Conservation (phyloP, 30 jellyfish, hydroid and myxozoan genomes). For the Hydra vulgaris region DNA sequence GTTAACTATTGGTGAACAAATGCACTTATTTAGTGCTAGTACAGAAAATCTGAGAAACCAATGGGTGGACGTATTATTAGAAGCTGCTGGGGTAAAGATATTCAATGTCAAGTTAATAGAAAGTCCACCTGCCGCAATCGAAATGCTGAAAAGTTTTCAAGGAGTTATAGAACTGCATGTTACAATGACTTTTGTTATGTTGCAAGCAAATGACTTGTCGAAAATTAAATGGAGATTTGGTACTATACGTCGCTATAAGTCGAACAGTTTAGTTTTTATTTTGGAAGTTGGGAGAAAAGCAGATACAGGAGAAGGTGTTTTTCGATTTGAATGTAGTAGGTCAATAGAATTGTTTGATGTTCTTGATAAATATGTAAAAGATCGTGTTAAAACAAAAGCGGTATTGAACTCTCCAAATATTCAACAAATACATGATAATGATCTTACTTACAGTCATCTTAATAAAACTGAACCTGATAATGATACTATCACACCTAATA, state of each 20-base stretch:
- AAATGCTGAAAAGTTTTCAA: background rate
- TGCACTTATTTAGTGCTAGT: conserved; percentile 12
- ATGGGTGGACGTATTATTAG: conserved; percentile 20
- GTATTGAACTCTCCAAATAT: no score
- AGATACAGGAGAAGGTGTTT: conserved; percentile 86
- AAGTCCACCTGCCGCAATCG: conserved; percentile 3
- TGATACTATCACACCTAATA: no score
- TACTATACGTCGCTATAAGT: conserved; percentile 79
- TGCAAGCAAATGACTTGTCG: background rate
- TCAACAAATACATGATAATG: no score
- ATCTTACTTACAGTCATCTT: no score
- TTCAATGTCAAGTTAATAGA: conserved; percentile 3
- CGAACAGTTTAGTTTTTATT: conserved; percentile 52
- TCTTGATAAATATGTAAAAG: conserved; percentile 48
- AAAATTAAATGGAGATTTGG: conserved; percentile 26
- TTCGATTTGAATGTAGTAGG: no score
- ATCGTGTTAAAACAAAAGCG: conserved; percentile 48
- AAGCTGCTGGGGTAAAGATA: background rate
- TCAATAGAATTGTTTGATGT: conserved; percentile 58
- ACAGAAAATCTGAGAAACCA: conserved; percentile 4
- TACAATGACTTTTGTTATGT: background rate
- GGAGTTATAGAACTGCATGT: conserved; percentile 4
- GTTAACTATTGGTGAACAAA: conserved; percentile 11
- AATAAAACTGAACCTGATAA: no score
- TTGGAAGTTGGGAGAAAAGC: conserved; percentile 91